A percentile compares a stretch with the other conserved stretches of the same genome.
These are phyloP conservation scores for Eclectus roratus DNA, from an alignment of 2,113 vertebrate species.

Conservation along the genomic window DNA sequence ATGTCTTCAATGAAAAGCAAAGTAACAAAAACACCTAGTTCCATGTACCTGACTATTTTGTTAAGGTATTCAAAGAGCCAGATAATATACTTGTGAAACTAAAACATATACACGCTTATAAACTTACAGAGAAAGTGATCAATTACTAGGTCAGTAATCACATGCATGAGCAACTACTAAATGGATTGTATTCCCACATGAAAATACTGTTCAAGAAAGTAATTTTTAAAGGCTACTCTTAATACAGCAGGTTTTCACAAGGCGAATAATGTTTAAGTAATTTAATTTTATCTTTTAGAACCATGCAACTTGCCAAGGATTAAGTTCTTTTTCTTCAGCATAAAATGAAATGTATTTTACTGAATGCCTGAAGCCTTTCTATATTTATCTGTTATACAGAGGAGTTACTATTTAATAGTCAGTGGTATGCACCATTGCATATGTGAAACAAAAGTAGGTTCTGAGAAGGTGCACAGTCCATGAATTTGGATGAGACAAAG, in stretches of 20 bases:
- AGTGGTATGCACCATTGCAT: neutral
- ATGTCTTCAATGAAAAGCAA: neutral
- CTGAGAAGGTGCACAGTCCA: neutral
- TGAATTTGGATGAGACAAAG: neutral
- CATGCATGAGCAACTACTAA: neutral
- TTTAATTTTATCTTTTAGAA: conserved; percentile 34
- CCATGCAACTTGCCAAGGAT: neutral
- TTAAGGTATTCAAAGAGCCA: neutral
- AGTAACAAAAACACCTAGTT: neutral
- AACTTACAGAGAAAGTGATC: neutral
- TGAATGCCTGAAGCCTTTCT: conserved; percentile 4
- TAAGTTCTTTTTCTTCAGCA: conserved; percentile 13
- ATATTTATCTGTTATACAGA: conserved; percentile 23
- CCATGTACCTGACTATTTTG: neutral
- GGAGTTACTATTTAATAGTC: neutral
- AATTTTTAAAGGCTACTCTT: neutral
- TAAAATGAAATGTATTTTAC: neutral
- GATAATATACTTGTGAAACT: neutral
- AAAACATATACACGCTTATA: neutral
- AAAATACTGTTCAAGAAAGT: neutral
- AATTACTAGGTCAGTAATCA: neutral
- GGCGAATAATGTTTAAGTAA: neutral
- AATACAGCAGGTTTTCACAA: neutral
- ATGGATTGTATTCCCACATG: neutral
- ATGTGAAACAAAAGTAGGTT: neutral